A percentile compares a stretch with the other conserved stretches of the same genome.
These are phyloP conservation scores for Oryzias javanicus DNA, from an alignment of 2,113 vertebrate genomes.

Conservation along the genomic window DNA sequence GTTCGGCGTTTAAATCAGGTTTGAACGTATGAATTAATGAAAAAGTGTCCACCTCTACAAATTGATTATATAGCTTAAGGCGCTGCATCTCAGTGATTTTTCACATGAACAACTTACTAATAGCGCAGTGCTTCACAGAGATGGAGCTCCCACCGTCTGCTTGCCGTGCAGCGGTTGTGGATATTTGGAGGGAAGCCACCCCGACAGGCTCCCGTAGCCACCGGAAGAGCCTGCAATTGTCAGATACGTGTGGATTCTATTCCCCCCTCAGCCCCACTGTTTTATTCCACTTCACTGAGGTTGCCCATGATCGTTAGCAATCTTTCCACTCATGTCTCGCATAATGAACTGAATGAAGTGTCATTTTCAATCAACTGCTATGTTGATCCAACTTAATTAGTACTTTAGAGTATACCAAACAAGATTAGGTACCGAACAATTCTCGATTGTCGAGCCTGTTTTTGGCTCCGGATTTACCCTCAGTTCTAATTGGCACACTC, in stretches of 20 bases:
- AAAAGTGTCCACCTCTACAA: conserved; percentile 18
- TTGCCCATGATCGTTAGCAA: conserved; percentile 67
- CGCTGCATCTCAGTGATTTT: conserved; percentile 24
- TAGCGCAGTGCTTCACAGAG: conserved; percentile 17
- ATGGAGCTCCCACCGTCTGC: conserved; percentile 30
- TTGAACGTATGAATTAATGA: conserved; percentile 25
- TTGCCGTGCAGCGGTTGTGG: conserved; percentile 44
- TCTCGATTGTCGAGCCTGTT: conserved; percentile 47
- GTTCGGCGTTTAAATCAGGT: conserved; percentile 8
- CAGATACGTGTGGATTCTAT: conserved; percentile 57
- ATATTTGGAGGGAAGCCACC: conserved; percentile 54
- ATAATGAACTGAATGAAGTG: conserved; percentile 70
- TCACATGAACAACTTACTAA: conserved; percentile 28
- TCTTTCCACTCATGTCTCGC: conserved; percentile 67
- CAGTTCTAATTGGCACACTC: neutral
- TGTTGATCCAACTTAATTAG: conserved; percentile 74
- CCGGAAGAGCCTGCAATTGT: conserved; percentile 52
- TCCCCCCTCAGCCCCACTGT: conserved; percentile 43
- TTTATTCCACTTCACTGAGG: conserved; percentile 59
- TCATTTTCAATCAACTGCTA: conserved; percentile 69
- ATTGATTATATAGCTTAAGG: conserved; percentile 38
- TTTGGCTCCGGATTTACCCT: conserved; percentile 47
- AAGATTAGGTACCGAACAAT: conserved; percentile 54
- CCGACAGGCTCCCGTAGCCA: conserved; percentile 49
- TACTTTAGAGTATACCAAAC: conserved; percentile 65